A percentile compares a stretch with the other conserved stretches of the same genome.
Evolutionary conservation across 2,888 invertebrate species (phyloP).

Genomic region (Clunio marinus): DNA sequence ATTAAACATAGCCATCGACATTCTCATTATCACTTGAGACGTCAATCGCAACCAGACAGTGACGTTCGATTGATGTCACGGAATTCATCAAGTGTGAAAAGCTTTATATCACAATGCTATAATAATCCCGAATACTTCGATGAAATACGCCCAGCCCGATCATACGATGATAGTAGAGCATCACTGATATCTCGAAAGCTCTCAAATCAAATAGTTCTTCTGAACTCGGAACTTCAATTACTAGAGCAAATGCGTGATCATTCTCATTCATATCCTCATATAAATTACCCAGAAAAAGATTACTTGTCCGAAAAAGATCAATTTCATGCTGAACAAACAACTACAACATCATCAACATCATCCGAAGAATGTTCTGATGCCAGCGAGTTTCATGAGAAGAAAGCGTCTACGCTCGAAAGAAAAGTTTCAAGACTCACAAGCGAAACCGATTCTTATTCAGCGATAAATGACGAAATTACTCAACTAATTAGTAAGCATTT

Average conservation of each 20-base stretch:
- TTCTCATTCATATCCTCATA: slow-evolving; percentile 27
- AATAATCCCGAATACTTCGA: slow-evolving; percentile 37
- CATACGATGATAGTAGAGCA: slow-evolving; percentile 25
- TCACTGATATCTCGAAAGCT: slow-evolving; percentile 29
- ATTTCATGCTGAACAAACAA: slow-evolving; percentile 43
- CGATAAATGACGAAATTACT: slow-evolving; percentile 33
- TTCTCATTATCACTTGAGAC: slow-evolving; percentile 29
- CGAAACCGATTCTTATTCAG: slow-evolving; percentile 41
- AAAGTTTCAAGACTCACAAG: slow-evolving; percentile 45
- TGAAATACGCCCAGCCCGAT: slow-evolving; percentile 18
- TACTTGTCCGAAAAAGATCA: neutral
- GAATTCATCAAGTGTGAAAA: slow-evolving; percentile 37
- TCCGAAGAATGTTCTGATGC: slow-evolving; percentile 49
- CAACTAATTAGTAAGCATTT: slow-evolving; percentile 32
- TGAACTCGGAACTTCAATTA: slow-evolving; percentile 28
- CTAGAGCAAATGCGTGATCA: slow-evolving; percentile 8
- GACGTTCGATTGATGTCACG: slow-evolving; percentile 23
- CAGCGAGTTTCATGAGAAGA: slow-evolving; percentile 48
- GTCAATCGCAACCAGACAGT: slow-evolving; percentile 36
- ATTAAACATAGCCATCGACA: slow-evolving; percentile 36
- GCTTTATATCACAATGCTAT: slow-evolving; percentile 32
- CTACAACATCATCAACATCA: slow-evolving; percentile 46
- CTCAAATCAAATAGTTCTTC: slow-evolving; percentile 32
- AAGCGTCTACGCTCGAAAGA: slow-evolving; percentile 49
- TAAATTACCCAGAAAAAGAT: slow-evolving; percentile 20